Percentiles rank a stretch among this genome's conserved stretches.
Evolutionary conservation across 2,888 invertebrate species (phyloP).

Genomic region (Elmis aenea): DNA sequence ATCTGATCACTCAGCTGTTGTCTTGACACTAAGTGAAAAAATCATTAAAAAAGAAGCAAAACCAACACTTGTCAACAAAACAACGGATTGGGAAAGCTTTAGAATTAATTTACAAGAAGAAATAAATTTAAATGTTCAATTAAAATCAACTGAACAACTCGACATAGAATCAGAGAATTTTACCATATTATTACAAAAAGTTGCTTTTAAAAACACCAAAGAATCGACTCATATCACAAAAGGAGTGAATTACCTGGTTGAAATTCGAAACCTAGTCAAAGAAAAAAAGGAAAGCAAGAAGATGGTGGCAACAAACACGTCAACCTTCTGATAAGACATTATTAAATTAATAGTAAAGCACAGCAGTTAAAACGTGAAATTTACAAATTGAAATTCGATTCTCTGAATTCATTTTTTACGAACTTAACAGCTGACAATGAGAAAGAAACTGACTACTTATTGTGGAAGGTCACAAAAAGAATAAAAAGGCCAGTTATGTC

Average conservation of each 20-base stretch:
- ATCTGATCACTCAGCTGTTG: conserved; percentile 5
- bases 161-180: conserved; percentile 7
- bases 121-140: conserved; percentile 6
- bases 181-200: conserved; percentile 4
- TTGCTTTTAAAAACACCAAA: conserved; percentile 4
- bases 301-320: conserved; percentile 4
- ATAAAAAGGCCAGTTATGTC: conserved; percentile 3
- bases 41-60: conserved; percentile 7
- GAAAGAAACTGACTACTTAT: no score
- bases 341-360: no score
- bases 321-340: no score
- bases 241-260: conserved; percentile 4
- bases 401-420: no score
- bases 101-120: conserved; percentile 4
- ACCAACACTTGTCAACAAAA: conserved; percentile 5
- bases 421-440: no score
- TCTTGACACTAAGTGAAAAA: conserved; percentile 4
- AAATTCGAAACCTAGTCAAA: conserved; percentile 3
- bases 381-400: no score
- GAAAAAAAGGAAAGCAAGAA: conserved; percentile 3
- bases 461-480: no score
- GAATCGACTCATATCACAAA: conserved; percentile 5
- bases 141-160: conserved; percentile 6
- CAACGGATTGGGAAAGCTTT: conserved; percentile 9
- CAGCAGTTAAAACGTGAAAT: no score